phyloP scores from a whole-genome alignment of 2,113 vertebrate species.

The Turdus rufiventris region DNA sequence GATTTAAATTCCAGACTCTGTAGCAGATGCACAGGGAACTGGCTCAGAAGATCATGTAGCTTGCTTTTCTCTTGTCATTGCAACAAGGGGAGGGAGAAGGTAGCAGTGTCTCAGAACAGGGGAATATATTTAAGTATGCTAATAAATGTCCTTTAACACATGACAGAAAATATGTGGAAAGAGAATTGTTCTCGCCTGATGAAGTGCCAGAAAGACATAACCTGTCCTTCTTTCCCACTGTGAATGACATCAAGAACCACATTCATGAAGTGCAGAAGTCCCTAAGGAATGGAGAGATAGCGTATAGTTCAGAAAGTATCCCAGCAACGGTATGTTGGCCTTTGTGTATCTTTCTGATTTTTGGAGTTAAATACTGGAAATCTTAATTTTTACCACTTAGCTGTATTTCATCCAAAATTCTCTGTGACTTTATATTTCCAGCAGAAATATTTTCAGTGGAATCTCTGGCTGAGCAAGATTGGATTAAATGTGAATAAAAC shows the following conservation, averaged over 20 bases:
- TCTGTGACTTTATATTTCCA: not conserved
- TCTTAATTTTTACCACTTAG: not conserved
- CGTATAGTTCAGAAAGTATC: slow-evolving; percentile 66
- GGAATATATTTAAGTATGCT: not conserved
- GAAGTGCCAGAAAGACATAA: slow-evolving; percentile 86
- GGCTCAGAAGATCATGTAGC: not conserved
- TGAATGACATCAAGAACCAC: slow-evolving; percentile 88
- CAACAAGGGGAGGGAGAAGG: not conserved
- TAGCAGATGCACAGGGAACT: not conserved
- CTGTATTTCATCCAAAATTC: not conserved
- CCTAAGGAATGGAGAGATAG: slow-evolving; percentile 66
- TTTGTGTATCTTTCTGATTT: not conserved
- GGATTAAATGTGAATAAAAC: not conserved
- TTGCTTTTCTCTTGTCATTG: not conserved
- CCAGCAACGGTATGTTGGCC: slow-evolving; percentile 70
- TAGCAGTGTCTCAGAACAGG: not conserved
- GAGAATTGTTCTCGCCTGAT: slow-evolving; percentile 82
- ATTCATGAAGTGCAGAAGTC: slow-evolving; percentile 85
- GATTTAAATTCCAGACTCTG: not conserved
- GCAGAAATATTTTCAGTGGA: not conserved
- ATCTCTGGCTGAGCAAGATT: not conserved
- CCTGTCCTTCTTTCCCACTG: slow-evolving; percentile 85
- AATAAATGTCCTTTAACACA: slow-evolving; percentile 30
- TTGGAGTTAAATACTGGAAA: not conserved
- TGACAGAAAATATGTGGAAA: slow-evolving; percentile 84